Conservation (phyloP, 2,113 vertebrate species). For the Toxotes jaculatrix region DNA sequence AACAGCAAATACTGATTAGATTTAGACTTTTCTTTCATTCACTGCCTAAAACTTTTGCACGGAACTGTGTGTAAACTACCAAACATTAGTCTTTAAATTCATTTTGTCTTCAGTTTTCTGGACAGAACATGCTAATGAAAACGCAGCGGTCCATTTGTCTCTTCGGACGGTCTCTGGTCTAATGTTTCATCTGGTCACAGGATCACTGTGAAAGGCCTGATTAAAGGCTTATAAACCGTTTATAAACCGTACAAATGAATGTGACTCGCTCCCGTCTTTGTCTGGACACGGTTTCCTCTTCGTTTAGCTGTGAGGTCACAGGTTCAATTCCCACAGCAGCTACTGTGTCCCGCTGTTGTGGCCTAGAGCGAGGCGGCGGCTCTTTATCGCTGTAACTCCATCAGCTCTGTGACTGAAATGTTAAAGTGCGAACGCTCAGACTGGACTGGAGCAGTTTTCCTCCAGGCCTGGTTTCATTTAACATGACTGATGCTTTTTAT, state of each 20-base stretch:
- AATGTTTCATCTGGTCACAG: not conserved
- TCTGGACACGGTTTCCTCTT: not conserved
- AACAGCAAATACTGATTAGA: too few species aligned
- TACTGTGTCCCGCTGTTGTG: not conserved
- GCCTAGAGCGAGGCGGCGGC: conserved; percentile 1
- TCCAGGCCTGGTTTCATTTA: conserved; percentile 46
- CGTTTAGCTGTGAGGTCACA: conserved; percentile 26
- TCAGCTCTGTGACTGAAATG: conserved; percentile 21
- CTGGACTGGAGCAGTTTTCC: conserved; percentile 6
- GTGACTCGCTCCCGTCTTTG: not conserved
- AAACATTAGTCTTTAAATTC: too few species aligned
- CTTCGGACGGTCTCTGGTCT: not conserved
- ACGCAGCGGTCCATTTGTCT: not conserved
- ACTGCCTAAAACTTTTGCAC: too few species aligned
- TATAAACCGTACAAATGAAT: conserved; percentile 8
- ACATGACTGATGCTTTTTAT: conserved; percentile 47
- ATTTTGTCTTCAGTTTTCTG: not conserved
- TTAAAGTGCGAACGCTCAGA: conserved; percentile 5
- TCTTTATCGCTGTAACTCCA: conserved; percentile 22
- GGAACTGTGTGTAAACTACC: too few species aligned
- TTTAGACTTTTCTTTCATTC: too few species aligned
- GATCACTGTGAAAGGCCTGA: not conserved
- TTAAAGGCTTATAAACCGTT: not conserved
- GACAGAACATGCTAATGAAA: not conserved
- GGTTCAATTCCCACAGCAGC: conserved; percentile 53